Percentiles rank a stretch among this genome's conserved stretches.
Conservation (phyloP, 2,113 vertebrate genomes). For the Mixornis gularis region DNA sequence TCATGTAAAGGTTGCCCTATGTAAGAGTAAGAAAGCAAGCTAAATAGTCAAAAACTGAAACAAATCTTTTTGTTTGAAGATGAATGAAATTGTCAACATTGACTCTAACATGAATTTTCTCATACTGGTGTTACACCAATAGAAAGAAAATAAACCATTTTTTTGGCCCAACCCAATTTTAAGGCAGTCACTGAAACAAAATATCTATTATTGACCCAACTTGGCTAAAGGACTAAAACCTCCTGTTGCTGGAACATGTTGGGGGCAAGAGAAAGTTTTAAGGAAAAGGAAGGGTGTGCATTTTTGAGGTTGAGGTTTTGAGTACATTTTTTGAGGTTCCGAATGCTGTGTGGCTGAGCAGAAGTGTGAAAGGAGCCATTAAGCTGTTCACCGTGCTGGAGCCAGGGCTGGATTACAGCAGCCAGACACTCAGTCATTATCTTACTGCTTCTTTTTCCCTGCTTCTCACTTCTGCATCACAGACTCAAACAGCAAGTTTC, state of each 20-base stretch:
- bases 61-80: not conserved
- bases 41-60: not conserved
- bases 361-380: constrained; percentile 15
- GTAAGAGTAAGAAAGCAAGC: not conserved
- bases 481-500: not conserved
- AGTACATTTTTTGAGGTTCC: not conserved
- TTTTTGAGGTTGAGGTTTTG: not conserved
- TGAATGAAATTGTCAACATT: not conserved
- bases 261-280: not conserved
- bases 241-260: not conserved
- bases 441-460: not conserved
- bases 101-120: not conserved
- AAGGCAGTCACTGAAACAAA: not conserved
- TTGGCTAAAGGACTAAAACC: not conserved
- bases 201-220: not conserved
- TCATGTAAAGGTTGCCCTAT: not conserved
- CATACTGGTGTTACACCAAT: not conserved
- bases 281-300: not conserved
- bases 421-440: not conserved
- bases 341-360: not conserved
- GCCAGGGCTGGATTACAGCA: not conserved
- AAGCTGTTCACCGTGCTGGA: not conserved
- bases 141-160: not conserved
- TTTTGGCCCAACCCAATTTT: not conserved
- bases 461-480: not conserved